phyloP scores from a whole-genome alignment of 2,888 invertebrate genomes.

The Campoplex capitator region DNA sequence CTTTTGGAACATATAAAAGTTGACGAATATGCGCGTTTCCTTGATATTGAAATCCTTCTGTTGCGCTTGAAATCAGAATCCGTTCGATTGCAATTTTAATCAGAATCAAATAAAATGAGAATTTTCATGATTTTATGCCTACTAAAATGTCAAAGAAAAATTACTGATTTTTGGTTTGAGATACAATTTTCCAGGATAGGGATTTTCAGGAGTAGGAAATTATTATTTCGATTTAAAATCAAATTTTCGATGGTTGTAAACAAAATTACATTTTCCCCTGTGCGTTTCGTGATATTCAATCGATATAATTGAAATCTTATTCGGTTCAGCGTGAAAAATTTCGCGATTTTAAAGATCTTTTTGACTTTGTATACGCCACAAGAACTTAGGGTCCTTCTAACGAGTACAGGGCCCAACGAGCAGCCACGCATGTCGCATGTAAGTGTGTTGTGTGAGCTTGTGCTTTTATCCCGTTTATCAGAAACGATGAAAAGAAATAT shows the following conservation, averaged over 20 bases:
- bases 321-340: background rate
- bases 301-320: background rate
- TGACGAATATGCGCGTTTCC: background rate
- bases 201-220: background rate
- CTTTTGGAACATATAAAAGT: background rate
- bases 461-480: constrained; percentile 67
- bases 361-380: background rate
- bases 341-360: background rate
- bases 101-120: background rate
- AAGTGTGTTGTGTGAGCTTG: constrained; percentile 72
- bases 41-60: background rate
- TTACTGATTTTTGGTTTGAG: background rate
- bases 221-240: background rate
- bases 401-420: constrained; percentile 61
- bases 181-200: background rate
- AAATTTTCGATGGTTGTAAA: background rate
- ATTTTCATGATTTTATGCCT: background rate
- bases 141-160: background rate
- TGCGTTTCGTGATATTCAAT: background rate
- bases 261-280: background rate
- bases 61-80: background rate
- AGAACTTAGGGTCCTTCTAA: background rate
- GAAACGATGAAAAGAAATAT: constrained; percentile 39
- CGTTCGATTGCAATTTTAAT: background rate
- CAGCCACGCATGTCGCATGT: constrained; percentile 78